Evolutionary conservation across 35 echinoderm and acorn worm species (phyloP), one percentile per base, ranked within the genome.

Genomic region (Patiria miniata): DNA sequence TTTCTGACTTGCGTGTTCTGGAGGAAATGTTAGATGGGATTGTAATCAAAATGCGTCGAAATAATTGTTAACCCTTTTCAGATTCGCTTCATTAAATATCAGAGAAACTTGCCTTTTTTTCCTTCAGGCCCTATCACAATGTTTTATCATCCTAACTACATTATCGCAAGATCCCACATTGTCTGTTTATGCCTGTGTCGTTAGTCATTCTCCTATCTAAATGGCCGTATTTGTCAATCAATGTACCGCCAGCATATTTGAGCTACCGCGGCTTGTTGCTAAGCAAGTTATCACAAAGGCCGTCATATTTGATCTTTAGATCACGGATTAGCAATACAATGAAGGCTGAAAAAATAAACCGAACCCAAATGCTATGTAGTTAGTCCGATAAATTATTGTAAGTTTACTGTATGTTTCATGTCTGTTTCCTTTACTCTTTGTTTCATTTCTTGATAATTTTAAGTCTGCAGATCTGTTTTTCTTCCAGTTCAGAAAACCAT

Each of bases 161-260:
- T 73, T 73, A 22, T 30, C 26, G 26, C 34, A 26, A n/a, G 14
- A 23, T 36, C 65, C 21, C 21, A 73, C 34, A 10, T 2, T 34
- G 30, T 36, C 26, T 2, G 29, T 73, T 73, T 23, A 73, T 73
- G 34, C 10, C 65, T 26, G 2, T 34, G n/a, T n/a, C n/a, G 15
- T 73, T 73, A 73, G 8, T 73, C 65, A 8, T 34, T 14, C 34
- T 26, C 26, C 65, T 73, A 34, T 73, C 26, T 73, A 36, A 73
- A 73, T 73, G 29, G 7, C 65, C 34, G 65, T 73, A 73, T 73
- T 73, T 73, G 65, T 73, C 34, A 26, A 73, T 23, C 65, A 73
- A 73, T 73, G 21, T 14, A 18, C 65, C 65, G 65, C 65, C 34
- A 73, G 29, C 65, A 73, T 73, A 73, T 34, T 73, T 36, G 30